Evolutionary conservation across 2,797 vertebrate genomes (phyloP).

Genomic region (Myripristis jacobus): DNA sequence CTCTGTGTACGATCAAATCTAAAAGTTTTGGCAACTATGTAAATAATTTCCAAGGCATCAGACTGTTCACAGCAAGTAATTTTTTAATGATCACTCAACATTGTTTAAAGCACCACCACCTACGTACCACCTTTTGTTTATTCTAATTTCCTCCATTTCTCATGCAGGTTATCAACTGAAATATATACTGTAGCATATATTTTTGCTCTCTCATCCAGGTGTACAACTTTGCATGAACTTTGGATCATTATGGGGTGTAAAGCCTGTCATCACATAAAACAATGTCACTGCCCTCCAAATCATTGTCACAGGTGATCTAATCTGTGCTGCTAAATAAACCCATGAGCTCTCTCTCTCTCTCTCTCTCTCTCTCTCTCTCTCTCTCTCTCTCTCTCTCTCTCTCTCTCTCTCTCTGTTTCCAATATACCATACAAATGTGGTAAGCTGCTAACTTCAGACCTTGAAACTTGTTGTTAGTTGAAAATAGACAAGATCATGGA

Average conservation of each 20-base stretch:
- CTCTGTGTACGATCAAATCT: not conserved
- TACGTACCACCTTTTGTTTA: conserved; percentile 1
- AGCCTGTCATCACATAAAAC: conserved; percentile 12
- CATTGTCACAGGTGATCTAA: conserved; percentile 22
- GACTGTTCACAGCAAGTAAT: not conserved
- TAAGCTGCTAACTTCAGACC: not conserved
- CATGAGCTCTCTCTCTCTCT: too few relatives aligned
- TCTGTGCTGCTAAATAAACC: conserved; percentile 15
- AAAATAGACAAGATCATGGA: conserved; percentile 3
- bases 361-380: too few relatives aligned
- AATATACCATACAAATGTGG: not conserved
- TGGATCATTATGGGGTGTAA: conserved; percentile 51
- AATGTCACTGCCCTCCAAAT: not conserved
- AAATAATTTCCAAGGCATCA: not conserved
- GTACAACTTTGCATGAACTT: conserved; percentile 44
- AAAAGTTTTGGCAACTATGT: not conserved
- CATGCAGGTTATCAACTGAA: not conserved
- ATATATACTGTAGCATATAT: not conserved
- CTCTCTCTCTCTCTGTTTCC: too few relatives aligned
- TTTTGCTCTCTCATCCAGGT: not conserved
- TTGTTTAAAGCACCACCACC: not conserved
- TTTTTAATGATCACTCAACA: not conserved
- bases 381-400: too few relatives aligned
- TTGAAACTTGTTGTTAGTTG: conserved; percentile 4
- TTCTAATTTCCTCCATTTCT: conserved; percentile 12